A percentile compares a stretch with the other conserved stretches of the same genome.
These are phyloP conservation scores for Neodiprion lecontei DNA, from an alignment of 1,140 invertebrate species.

Conservation along the genomic window DNA sequence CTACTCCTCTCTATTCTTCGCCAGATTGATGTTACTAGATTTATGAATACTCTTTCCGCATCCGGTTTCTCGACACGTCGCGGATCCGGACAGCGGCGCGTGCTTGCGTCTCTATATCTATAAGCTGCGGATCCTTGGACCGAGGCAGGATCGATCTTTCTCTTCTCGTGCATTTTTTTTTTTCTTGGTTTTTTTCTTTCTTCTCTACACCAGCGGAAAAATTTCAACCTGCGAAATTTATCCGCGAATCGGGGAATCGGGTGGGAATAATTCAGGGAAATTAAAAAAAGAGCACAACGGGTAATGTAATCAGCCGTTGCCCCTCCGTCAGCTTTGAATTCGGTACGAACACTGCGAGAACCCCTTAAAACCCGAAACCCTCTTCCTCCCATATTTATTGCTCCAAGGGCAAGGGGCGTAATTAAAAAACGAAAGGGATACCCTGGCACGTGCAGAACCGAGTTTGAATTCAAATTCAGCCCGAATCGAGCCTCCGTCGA, in stretches of 20 bases:
- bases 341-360: not conserved
- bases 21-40: not conserved
- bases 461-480: constrained; percentile 15
- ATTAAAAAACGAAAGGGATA: constrained; percentile 23
- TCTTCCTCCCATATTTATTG: not conserved
- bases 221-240: not conserved
- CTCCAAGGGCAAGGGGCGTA: constrained; percentile 10
- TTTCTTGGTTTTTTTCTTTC: not conserved
- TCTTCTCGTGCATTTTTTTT: not conserved
- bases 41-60: not conserved
- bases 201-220: not conserved
- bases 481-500: not conserved
- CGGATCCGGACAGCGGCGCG: no score
- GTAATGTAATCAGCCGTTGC: constrained; percentile 5
- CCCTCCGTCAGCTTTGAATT: not conserved
- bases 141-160: no score
- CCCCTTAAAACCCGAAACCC: not conserved
- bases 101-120: not conserved
- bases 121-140: not conserved
- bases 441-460: not conserved
- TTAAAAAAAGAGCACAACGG: constrained; percentile 9
- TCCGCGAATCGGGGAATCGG: not conserved
- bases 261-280: constrained; percentile 7
- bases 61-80: not conserved
- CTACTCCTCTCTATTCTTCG: constrained; percentile 9